Evolutionary conservation across 2,888 invertebrate genomes (phyloP).

Genomic region (Nomada lathburiana): DNA sequence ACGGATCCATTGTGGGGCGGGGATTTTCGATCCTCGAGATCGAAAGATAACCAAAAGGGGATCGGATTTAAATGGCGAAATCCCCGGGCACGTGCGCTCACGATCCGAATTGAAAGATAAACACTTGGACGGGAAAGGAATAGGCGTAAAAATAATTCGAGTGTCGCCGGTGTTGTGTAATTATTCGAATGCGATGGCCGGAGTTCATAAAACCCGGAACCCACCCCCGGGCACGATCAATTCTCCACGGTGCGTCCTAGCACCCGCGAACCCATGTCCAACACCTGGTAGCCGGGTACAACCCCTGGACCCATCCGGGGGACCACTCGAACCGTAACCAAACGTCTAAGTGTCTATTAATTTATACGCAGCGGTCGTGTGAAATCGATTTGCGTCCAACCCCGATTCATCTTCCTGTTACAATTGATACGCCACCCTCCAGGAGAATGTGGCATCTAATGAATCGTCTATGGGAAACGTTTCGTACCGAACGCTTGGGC

Average conservation of each 20-base stretch:
- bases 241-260: conserved; percentile 73
- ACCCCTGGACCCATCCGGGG: conserved; percentile 63
- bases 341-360: conserved; percentile 78
- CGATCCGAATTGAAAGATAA: conserved; percentile 6
- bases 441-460: not conserved
- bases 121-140: not conserved
- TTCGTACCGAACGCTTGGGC: not conserved
- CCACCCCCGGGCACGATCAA: conserved; percentile 59
- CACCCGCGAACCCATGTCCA: conserved; percentile 62
- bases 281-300: conserved; percentile 75
- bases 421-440: conserved; percentile 13
- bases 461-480: not conserved
- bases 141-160: not conserved
- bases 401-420: conserved; percentile 35
- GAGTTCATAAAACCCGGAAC: conserved; percentile 1
- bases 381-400: conserved; percentile 76
- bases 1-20: conserved; percentile 63
- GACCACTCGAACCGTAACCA: conserved; percentile 65
- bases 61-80: conserved; percentile 69
- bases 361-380: conserved; percentile 78
- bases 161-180: not conserved
- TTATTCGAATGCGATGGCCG: not conserved
- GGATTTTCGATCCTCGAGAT: conserved; percentile 69
- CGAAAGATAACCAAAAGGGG: conserved; percentile 65
- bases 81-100: conserved; percentile 55